phyloP scores from a whole-genome alignment of 2,113 vertebrate species.

The Onychostruthus taczanowskii region DNA sequence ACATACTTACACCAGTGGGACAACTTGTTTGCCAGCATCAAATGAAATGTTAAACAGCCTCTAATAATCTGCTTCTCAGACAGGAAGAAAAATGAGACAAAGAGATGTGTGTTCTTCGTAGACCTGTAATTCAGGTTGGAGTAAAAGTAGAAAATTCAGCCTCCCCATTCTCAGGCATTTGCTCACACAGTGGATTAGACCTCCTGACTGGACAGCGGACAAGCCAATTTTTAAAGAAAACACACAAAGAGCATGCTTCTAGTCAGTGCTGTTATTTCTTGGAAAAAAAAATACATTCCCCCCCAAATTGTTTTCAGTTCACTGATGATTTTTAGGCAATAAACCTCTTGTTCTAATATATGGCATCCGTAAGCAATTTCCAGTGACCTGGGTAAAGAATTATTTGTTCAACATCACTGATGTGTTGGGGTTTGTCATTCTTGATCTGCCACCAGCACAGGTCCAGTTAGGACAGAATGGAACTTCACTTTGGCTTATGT shows the following conservation, averaged over 20 bases:
- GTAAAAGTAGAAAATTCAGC: neutral
- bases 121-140: neutral
- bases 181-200: neutral
- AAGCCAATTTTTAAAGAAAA: neutral
- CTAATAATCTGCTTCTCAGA: neutral
- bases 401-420: neutral
- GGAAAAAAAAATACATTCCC: neutral
- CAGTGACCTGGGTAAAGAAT: neutral
- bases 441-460: neutral
- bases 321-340: neutral
- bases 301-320: neutral
- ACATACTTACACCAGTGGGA: neutral
- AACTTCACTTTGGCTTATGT: neutral
- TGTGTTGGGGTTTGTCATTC: neutral
- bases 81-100: neutral
- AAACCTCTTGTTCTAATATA: neutral
- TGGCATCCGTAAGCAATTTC: neutral
- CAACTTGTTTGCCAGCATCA: neutral
- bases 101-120: neutral
- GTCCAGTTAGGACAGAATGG: neutral
- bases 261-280: neutral
- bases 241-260: neutral
- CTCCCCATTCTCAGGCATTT: fast-evolving
- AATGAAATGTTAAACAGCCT: neutral
- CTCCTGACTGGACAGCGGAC: neutral